These are phyloP conservation scores for Xanthia icteritia DNA, from an alignment of 2,888 invertebrate genomes.

Conservation along the genomic window DNA sequence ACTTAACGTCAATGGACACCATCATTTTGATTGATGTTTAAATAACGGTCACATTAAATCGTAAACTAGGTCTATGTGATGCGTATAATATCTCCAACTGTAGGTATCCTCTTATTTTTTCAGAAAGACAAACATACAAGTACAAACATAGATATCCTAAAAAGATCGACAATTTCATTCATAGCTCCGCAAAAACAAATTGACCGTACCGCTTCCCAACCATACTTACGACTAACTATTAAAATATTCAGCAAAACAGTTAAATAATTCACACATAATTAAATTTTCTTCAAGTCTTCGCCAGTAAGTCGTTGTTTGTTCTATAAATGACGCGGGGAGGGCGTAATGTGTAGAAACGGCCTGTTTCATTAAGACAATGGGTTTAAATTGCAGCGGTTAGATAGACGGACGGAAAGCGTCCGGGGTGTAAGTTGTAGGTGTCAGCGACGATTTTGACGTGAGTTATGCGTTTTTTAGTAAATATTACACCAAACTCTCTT, in stretches of 20 bases:
- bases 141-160: not conserved
- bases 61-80: not conserved
- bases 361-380: slow-evolving; percentile 89
- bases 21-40: not conserved
- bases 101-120: too few relatives aligned
- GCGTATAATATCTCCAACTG: not conserved
- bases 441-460: slow-evolving; percentile 1
- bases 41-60: too few relatives aligned
- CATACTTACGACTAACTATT: not conserved
- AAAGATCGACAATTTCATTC: not conserved
- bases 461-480: not conserved
- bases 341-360: slow-evolving; percentile 82
- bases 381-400: slow-evolving; percentile 87
- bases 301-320: slow-evolving; percentile 66
- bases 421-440: slow-evolving; percentile 59
- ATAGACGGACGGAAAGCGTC: slow-evolving; percentile 78
- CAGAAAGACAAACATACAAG: not conserved
- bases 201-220: not conserved
- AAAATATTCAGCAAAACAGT: slow-evolving; percentile 33
- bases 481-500: not conserved
- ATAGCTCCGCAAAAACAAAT: not conserved
- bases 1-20: not conserved
- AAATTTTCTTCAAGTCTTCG: slow-evolving; percentile 53
- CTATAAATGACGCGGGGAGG: slow-evolving; percentile 77
- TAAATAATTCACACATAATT: slow-evolving; percentile 53